These are phyloP conservation scores for Caerostris darwini DNA, from an alignment of 1,140 invertebrate species.

Conservation along the genomic window DNA sequence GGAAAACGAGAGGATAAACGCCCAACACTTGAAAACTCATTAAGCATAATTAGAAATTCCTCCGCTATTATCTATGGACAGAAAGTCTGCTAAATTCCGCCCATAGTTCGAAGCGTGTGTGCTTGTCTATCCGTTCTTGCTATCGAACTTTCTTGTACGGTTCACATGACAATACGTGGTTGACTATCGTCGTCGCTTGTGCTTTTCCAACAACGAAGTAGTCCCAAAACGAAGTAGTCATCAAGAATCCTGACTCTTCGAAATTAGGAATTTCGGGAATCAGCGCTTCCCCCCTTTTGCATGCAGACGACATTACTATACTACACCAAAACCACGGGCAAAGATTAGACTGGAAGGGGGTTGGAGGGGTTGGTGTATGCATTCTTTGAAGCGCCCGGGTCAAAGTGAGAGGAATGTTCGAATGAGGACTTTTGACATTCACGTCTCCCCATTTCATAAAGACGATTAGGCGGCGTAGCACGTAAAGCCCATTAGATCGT, in stretches of 20 bases:
- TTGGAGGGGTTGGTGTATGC: background rate
- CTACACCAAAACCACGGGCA: background rate
- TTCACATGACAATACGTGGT: background rate
- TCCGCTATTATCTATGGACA: background rate
- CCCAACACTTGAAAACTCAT: conserved; percentile 64
- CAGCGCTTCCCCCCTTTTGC: conserved; percentile 23
- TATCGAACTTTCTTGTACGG: conserved; percentile 2
- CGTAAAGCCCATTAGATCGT: conserved; percentile 55
- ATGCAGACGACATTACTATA: background rate
- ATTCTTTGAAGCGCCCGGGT: conserved; percentile 53
- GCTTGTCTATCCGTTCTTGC: background rate
- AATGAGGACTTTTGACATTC: conserved; percentile 66
- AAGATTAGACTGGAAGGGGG: background rate
- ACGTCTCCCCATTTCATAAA: conserved; percentile 62
- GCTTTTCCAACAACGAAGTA: background rate
- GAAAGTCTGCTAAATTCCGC: conserved; percentile 35
- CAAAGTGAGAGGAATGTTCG: conserved; percentile 52
- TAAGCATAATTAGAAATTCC: conserved; percentile 60
- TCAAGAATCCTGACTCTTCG: background rate
- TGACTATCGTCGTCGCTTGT: background rate
- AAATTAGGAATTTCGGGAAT: conserved; percentile 41
- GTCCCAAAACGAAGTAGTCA: background rate
- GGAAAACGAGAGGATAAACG: conserved; percentile 33
- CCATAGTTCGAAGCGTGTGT: background rate
- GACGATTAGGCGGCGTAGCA: conserved; percentile 41